Percentiles rank a stretch among this genome's conserved stretches.
phyloP scores from a whole-genome alignment of 2,113 vertebrate species.

The Melanotaenia duboulayi region DNA sequence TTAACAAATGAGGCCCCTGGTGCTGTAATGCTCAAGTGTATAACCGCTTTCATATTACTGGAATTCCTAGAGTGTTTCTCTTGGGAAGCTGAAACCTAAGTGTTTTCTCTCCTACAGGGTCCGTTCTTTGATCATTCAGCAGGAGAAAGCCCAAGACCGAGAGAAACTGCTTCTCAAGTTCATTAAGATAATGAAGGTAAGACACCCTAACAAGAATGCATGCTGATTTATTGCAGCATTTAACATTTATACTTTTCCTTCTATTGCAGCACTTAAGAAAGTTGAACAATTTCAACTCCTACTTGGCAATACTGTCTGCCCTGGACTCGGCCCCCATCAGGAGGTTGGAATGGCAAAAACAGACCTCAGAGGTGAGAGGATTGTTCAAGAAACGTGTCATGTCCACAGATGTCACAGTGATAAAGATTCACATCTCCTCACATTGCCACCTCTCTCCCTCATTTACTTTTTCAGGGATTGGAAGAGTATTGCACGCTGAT shows the following conservation, averaged over 20 bases:
- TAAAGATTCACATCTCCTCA: not conserved
- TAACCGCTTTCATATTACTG: not conserved
- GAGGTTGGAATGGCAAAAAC: conserved; percentile 98
- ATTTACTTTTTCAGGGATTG: conserved; percentile 82
- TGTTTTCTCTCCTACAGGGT: conserved; percentile 84
- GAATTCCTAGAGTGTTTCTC: not conserved
- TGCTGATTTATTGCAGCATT: not conserved
- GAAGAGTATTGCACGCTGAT: conserved; percentile 98
- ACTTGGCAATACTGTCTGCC: conserved; percentile 97
- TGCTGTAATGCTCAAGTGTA: not conserved
- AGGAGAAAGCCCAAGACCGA: conserved; percentile 97
- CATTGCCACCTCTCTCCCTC: too few species aligned
- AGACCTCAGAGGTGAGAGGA: conserved; percentile 94
- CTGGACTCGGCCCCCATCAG: conserved; percentile 98
- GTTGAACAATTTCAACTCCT: conserved; percentile 99
- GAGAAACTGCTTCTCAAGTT: conserved; percentile 97
- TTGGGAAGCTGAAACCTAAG: not conserved
- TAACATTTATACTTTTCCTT: not conserved
- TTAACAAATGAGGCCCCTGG: too few species aligned
- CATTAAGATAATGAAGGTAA: conserved; percentile 99
- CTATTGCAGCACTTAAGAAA: conserved; percentile 92
- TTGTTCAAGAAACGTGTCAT: too few species aligned
- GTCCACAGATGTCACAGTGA: not conserved
- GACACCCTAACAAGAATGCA: not conserved
- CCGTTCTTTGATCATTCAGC: conserved; percentile 96